phyloP scores from a whole-genome alignment of 2,888 invertebrate species.

The Andricus quercusramuli region DNA sequence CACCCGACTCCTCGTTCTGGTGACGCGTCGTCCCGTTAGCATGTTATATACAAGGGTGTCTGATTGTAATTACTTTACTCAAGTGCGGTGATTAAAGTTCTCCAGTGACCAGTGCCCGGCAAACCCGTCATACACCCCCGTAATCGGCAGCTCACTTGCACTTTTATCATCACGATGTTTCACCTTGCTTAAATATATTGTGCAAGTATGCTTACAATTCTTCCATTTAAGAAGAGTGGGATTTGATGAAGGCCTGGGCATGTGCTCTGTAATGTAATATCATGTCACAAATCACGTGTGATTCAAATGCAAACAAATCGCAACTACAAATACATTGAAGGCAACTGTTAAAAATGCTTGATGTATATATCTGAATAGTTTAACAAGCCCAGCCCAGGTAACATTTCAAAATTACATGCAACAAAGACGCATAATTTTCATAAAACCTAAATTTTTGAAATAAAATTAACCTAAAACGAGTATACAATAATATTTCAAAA shows the following conservation, averaged over 20 bases:
- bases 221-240: not conserved
- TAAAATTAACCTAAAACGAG: too few species aligned
- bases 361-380: too few species aligned
- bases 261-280: not conserved
- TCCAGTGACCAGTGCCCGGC: constrained; percentile 70
- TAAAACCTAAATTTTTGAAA: too few species aligned
- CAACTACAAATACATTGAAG: too few species aligned
- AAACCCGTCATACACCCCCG: constrained; percentile 41
- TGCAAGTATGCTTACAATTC: not conserved
- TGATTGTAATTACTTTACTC: constrained; percentile 78
- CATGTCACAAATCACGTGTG: not conserved
- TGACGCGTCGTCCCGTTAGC: constrained; percentile 52
- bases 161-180: constrained; percentile 32
- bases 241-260: not conserved
- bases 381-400: too few species aligned
- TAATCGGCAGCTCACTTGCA: constrained; percentile 52
- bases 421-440: too few species aligned
- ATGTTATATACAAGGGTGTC: constrained; percentile 72
- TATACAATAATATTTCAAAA: too few species aligned
- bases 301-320: not conserved
- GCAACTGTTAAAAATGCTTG: too few species aligned
- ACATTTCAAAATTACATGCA: too few species aligned
- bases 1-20: constrained; percentile 68
- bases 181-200: not conserved
- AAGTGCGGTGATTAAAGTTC: constrained; percentile 77